A percentile compares a stretch with the other conserved stretches of the same genome.
These are phyloP conservation scores for Dasysyrphus tricinctus DNA, from an alignment of 2,888 invertebrate species.

Conservation along the genomic window DNA sequence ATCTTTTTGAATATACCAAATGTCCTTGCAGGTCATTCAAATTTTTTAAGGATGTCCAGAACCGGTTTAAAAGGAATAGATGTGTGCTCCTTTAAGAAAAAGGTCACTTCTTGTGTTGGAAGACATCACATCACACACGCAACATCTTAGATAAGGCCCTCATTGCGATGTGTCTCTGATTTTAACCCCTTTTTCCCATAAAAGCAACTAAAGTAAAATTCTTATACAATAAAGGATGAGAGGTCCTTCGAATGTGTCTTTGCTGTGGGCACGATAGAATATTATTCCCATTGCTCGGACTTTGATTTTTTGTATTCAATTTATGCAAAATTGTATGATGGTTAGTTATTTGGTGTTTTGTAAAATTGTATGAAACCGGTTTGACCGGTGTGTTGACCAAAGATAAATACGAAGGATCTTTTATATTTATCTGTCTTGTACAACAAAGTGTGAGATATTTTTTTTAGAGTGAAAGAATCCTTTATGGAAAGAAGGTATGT, in stretches of 20 bases:
- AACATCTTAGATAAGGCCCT: conserved; percentile 75
- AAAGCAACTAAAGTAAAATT: conserved; percentile 13
- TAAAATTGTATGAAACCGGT: conserved; percentile 76
- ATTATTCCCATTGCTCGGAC: conserved; percentile 75
- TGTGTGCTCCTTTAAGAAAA: conserved; percentile 50
- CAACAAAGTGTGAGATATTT: conserved; percentile 8
- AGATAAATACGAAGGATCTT: conserved; percentile 9
- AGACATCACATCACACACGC: conserved; percentile 34
- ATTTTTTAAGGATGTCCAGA: conserved; percentile 72
- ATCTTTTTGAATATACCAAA: neutral
- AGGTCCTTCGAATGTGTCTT: conserved; percentile 69
- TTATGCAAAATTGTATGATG: conserved; percentile 68
- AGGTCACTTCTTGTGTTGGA: conserved; percentile 70
- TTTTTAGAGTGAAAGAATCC: neutral
- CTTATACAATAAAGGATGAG: conserved; percentile 29
- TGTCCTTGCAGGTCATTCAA: conserved; percentile 54
- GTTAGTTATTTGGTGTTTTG: conserved; percentile 55
- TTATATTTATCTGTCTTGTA: neutral
- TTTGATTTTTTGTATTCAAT: conserved; percentile 58
- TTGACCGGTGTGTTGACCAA: conserved; percentile 78
- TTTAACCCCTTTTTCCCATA: conserved; percentile 74
- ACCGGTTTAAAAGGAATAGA: conserved; percentile 73
- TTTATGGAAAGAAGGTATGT: neutral
- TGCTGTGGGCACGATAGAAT: conserved; percentile 68
- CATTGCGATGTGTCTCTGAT: conserved; percentile 65